phyloP scores from a whole-genome alignment of 1,140 invertebrate genomes.

The Heterodera carotae region DNA sequence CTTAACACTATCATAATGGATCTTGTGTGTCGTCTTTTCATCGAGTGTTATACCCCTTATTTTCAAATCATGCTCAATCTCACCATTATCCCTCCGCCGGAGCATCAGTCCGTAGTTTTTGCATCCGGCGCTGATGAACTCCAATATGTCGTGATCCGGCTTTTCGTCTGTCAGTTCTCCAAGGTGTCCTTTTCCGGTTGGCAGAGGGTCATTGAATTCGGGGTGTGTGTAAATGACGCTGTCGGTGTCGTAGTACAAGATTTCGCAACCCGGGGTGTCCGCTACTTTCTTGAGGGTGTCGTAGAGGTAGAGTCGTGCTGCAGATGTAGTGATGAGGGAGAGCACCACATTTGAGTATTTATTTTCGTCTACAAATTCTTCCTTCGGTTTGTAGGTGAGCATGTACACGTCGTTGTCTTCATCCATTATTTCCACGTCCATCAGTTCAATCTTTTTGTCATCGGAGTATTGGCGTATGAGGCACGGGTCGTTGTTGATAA shows the following conservation, averaged over 20 bases:
- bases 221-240: not conserved
- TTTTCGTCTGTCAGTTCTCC: constrained; percentile 2
- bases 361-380: constrained; percentile 4
- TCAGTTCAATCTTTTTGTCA: constrained; percentile 13
- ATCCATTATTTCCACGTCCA: not conserved
- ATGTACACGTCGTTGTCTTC: not conserved
- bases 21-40: no score
- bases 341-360: not conserved
- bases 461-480: not conserved
- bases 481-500: not conserved
- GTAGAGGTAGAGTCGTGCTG: not conserved
- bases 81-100: not conserved
- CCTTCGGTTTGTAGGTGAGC: not conserved
- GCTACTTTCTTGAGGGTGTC: constrained; percentile 1
- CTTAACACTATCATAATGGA: no score
- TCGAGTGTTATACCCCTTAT: not conserved
- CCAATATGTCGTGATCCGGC: not conserved
- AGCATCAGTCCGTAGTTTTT: constrained; percentile 1
- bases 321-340: not conserved
- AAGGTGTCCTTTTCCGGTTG: not conserved
- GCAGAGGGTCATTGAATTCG: not conserved
- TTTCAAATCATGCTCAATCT: not conserved
- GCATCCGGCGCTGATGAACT: not conserved
- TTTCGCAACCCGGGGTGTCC: no score
- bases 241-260: not conserved